Base-by-base conservation (phyloP, 2,888 invertebrate species). In the Isotomurus palustris region DNA sequence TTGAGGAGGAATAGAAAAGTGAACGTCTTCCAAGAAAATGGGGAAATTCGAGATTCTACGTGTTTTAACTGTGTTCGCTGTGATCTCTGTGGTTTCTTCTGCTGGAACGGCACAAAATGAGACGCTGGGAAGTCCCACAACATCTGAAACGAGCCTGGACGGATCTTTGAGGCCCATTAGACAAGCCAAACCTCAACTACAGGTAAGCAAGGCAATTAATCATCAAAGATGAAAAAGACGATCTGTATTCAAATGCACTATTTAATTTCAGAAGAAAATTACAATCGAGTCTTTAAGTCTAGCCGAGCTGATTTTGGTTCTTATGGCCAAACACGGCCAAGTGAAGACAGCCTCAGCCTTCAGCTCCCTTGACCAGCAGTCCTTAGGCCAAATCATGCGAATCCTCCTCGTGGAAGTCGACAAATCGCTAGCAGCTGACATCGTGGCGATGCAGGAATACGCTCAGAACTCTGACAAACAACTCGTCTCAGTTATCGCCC, bases 371-470 rank as follows among this genome's bases (percentile, higher is more conserved):
- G 64, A 64, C 44, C 48, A 54, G 17, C 41, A 50, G 14, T 53
- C 53, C 2, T 22, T 61, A 6, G 55, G 53, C 4, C 35, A 61
- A 41, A 58, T 61, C 10, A 52, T 64, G 54, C 53, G 54, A 41
- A 55, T 64, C 32, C 27, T 64, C 1, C 29, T 64, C 8, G 64
- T 61, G 4, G 59, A 61, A 43, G 53, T 64, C 19, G 64, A 64
- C 32, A 51, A 47, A 17, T 12, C 53, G 19, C 25, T 64, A 3
- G 64, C 57, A 3, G 29, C 45, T 21, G 64, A 64, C 28, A 59
- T 64, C 2, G 54, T 61, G n/a, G 59, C 41, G 1, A 64, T 64
- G 64, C 64, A 64, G 12, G 40, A 47, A 2, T 57, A 61, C 29
- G 64, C 64, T 10, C 61, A 64, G 24, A 38, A 36, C 22, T 44